phyloP scores from a whole-genome alignment of 2,797 vertebrate species.

The Clarias fuscus region DNA sequence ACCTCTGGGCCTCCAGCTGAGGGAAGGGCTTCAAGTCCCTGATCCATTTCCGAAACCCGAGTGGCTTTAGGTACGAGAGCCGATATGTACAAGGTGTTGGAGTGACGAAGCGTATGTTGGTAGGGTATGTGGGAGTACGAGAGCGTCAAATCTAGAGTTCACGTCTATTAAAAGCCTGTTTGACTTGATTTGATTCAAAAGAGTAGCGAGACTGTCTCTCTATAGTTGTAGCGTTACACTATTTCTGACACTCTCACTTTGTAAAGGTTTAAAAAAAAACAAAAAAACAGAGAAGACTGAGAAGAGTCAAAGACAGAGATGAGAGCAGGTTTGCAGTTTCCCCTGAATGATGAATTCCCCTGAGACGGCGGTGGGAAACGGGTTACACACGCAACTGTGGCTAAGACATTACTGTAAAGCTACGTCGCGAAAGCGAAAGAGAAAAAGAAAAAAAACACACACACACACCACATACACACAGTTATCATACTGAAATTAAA shows the following conservation, averaged over 20 bases:
- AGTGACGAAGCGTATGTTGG: not conserved
- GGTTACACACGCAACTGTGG: conserved; percentile 47
- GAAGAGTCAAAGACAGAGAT: conserved; percentile 42
- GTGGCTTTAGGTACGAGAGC: not conserved
- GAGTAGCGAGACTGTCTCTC: not conserved
- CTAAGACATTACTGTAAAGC: conserved; percentile 57
- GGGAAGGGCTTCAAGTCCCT: not conserved
- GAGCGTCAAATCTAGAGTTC: not conserved
- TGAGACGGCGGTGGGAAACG: conserved; percentile 59
- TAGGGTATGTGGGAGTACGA: not conserved
- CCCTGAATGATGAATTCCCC: conserved; percentile 68
- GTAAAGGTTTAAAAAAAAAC: too few relatives aligned
- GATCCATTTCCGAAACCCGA: not conserved
- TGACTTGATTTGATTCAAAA: not conserved
- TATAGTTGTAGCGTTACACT: not conserved
- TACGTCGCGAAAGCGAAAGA: conserved; percentile 60
- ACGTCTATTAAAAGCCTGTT: not conserved
- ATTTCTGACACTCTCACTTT: not conserved
- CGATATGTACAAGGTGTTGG: too few relatives aligned
- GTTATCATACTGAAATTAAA: conserved; percentile 39
- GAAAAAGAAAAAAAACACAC: conserved; percentile 27
- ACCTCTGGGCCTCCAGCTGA: not conserved
- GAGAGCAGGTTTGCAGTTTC: conserved; percentile 69
- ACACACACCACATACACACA: not conserved
- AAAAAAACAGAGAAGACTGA: not conserved